Evolutionary conservation across 2,797 vertebrate species (phyloP), one percentile per base, ranked within the genome.

Genomic region (Triplophysa bombifrons): DNA sequence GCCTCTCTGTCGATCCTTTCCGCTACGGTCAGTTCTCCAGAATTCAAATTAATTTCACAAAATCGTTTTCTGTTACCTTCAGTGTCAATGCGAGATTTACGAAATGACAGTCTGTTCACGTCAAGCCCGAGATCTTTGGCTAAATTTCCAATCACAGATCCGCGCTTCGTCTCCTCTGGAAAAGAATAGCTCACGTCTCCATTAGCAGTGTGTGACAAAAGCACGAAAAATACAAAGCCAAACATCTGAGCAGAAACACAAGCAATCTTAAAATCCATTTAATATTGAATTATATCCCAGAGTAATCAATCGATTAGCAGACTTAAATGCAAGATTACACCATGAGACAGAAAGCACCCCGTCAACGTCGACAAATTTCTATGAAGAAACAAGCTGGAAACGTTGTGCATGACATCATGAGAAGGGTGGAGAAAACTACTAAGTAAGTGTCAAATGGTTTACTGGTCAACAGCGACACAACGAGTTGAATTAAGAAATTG

Each of bases 1-100:
- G 12, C 71, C 13, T 92, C 92, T 71, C 92, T 82, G 82, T 93
- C 91, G n/a, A 93, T 92, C 75, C 82, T 89, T 10, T 88, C 90
- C 1, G 81, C 72, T 0, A 90, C 80, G 70, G 85, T 68, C 34
- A 91, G 0, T 3, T 91, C 88, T 34, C 91, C 90, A 46, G 51
- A 88, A 1, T 0, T 83, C 10, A 80, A 19, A 83, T 76, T 80
- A 22, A 80, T 71, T 9, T 76, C 73, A 27, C 72, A 72, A 25
- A 41, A 38, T 7, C 7, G 34, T 38, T 38, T 38, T 38, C 34
- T 38, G 34, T 38, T 38, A 38, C 34, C 34, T 38, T 38, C 34
- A 38, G 34, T 38, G 34, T 38, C 34, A 38, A 38, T 38, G 34
- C 34, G 34, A 38, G 34, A 0, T 1, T 38, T 38, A 38, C 34